Evolutionary conservation across 2,113 vertebrate genomes (phyloP), one percentile per base, ranked within the genome.

Genomic region (Etheostoma cragini): DNA sequence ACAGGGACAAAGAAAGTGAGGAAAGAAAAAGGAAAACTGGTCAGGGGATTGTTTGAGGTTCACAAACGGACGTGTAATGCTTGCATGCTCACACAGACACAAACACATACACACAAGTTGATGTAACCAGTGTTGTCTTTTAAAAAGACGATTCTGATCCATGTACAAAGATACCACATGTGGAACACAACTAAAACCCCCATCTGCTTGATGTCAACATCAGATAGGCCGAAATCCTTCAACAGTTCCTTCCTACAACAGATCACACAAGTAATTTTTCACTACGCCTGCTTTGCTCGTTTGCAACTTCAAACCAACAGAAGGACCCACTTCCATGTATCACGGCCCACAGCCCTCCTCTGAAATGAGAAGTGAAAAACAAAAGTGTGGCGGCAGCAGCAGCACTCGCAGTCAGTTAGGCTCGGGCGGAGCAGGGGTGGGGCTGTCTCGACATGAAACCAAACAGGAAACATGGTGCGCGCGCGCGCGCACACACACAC

Each of bases 401-500:
- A 45, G 58, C 46, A 67, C 68, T 86, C 79, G 96, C 83, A 97
- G 92, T 84, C 96, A 95, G 93, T 94, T 96, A 71, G 96, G 96
- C 82, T 95, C 89, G 60, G 97, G 94, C 75, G 94, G 96, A 83
- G 95, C 50, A 77, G 65, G 56, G 76, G 76, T 0, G 30, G 21
- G 50, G 17, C 30, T 1, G 38, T 57, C 60, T 72, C 2, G 5
- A 76, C 88, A 90, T 90, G 86, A 78, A 67, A 63, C 82, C 62
- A 78, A 93, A 90, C 85, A 91, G 90, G 91, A 93, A 87, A 71
- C 76, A n/a, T 35, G 14, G 45, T 12, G 60, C 56, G 56, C 56
- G 24, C 45, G 71, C 6, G 35, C 50, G 54, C 57, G 50, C 83
- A 35, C 8, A 4, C 69, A 61, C 8, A 38, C 49, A 60, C 57